These are phyloP conservation scores for Sarcophaga bullata DNA, from an alignment of 1,140 invertebrate species.

Conservation along the genomic window DNA sequence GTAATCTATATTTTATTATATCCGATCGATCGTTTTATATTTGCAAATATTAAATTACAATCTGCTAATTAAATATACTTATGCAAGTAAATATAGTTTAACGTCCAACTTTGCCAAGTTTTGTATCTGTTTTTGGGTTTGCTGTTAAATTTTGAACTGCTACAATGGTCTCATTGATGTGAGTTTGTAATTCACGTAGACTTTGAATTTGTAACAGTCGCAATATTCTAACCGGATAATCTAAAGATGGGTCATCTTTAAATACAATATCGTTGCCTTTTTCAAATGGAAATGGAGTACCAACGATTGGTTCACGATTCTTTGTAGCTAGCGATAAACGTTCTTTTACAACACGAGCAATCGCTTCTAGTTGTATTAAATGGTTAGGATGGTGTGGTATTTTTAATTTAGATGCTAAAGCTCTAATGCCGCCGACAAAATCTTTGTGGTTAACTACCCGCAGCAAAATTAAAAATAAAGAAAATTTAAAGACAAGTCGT, in stretches of 20 bases:
- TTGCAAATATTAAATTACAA: slow-evolving; percentile 33
- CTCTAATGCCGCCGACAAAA: slow-evolving; percentile 83
- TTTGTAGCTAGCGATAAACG: slow-evolving; percentile 75
- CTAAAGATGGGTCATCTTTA: slow-evolving; percentile 72
- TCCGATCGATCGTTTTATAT: neutral
- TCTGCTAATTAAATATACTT: slow-evolving; percentile 1
- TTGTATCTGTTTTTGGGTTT: slow-evolving; percentile 96
- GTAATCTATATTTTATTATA: too few relatives aligned
- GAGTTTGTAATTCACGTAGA: slow-evolving; percentile 89
- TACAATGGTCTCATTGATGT: slow-evolving; percentile 94
- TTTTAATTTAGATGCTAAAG: slow-evolving; percentile 81
- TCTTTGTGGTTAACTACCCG: slow-evolving; percentile 85
- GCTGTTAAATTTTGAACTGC: slow-evolving; percentile 92
- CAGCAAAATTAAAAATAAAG: slow-evolving; percentile 23
- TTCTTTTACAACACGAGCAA: slow-evolving; percentile 75
- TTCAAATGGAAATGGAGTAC: slow-evolving; percentile 75
- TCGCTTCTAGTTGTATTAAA: slow-evolving; percentile 79
- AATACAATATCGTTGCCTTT: slow-evolving; percentile 65
- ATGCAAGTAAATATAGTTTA: slow-evolving; percentile 40
- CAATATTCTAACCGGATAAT: slow-evolving; percentile 84
- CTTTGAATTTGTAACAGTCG: slow-evolving; percentile 92
- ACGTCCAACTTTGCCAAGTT: slow-evolving; percentile 90
- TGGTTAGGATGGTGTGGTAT: slow-evolving; percentile 85
- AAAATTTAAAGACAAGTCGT: neutral
- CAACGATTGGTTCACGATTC: slow-evolving; percentile 74